Percentiles rank a stretch among this genome's conserved stretches.
Evolutionary conservation across 2,113 vertebrate genomes (phyloP).

Genomic region (Syngnathus floridae): DNA sequence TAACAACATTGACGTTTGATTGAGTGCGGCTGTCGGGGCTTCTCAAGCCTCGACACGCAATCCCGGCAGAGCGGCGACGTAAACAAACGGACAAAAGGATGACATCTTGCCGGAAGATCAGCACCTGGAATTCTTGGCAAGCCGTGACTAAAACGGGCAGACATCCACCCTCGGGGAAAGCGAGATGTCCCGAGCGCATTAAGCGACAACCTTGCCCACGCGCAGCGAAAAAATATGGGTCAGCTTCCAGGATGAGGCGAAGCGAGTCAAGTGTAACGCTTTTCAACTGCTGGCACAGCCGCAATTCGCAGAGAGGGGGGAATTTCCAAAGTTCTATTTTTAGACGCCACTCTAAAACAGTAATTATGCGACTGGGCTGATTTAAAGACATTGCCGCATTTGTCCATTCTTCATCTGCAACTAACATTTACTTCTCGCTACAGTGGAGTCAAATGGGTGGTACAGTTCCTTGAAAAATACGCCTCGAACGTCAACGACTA

Average conservation of each 20-base stretch:
- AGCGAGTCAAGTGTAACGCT: slow-evolving; percentile 25
- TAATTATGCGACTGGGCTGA: slow-evolving; percentile 38
- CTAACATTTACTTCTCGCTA: background rate
- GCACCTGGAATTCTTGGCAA: slow-evolving; percentile 35
- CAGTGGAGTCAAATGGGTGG: background rate
- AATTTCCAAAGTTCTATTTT: slow-evolving; percentile 46
- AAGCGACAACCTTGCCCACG: background rate
- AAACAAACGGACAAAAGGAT: slow-evolving; percentile 15
- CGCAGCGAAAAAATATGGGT: slow-evolving; percentile 1
- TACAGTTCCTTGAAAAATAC: background rate
- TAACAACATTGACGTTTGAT: slow-evolving; percentile 11
- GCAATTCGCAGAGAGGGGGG: slow-evolving; percentile 22
- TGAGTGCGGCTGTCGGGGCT: background rate
- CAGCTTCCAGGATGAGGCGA: slow-evolving; percentile 26
- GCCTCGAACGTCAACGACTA: background rate
- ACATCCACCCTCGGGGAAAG: slow-evolving; percentile 23
- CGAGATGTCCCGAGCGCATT: background rate
- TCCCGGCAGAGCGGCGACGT: background rate
- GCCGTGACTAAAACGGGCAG: slow-evolving; percentile 11
- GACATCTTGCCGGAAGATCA: slow-evolving; percentile 15
- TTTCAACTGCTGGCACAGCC: slow-evolving; percentile 23
- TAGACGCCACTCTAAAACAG: slow-evolving; percentile 35
- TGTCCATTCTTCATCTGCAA: background rate
- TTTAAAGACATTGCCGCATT: slow-evolving; percentile 20
- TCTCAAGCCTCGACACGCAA: slow-evolving; percentile 18